phyloP scores from a whole-genome alignment of 2,888 invertebrate genomes.

The Harmothoe impar region DNA sequence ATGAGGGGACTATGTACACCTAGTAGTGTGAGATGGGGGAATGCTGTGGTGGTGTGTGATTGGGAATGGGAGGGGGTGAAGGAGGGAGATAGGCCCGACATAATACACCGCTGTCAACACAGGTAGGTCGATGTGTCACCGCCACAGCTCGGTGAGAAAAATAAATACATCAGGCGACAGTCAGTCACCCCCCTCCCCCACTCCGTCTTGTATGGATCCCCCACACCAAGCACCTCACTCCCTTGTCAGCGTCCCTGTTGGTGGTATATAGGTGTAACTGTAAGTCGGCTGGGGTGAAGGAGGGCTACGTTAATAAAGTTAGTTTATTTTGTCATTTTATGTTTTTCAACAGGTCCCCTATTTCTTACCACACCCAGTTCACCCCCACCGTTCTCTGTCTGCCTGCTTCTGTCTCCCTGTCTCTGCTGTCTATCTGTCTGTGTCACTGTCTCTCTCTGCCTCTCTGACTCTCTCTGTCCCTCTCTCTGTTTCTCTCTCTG shows the following conservation, averaged over 20 bases:
- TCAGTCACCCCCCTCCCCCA: neutral
- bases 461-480: neutral
- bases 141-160: conserved; percentile 38
- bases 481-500: too few relatives aligned
- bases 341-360: too few relatives aligned
- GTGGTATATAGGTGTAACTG: neutral
- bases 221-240: neutral
- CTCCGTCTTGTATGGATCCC: neutral
- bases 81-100: neutral
- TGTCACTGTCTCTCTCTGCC: neutral
- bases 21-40: too few relatives aligned
- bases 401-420: too few relatives aligned
- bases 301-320: too few relatives aligned
- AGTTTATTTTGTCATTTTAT: too few relatives aligned
- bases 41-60: neutral
- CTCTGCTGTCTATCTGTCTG: neutral
- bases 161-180: conserved; percentile 41
- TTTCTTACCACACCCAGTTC: too few relatives aligned
- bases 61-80: neutral
- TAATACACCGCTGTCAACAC: conserved; percentile 51
- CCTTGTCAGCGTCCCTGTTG: neutral
- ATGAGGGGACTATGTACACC: too few relatives aligned
- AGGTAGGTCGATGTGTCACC: conserved; percentile 46
- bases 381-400: too few relatives aligned
- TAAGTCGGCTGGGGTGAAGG: too few relatives aligned